Evolutionary conservation across 1,140 invertebrate genomes (phyloP), one percentile per base, ranked within the genome.

Genomic region (honey bee (Apis mellifera)): DNA sequence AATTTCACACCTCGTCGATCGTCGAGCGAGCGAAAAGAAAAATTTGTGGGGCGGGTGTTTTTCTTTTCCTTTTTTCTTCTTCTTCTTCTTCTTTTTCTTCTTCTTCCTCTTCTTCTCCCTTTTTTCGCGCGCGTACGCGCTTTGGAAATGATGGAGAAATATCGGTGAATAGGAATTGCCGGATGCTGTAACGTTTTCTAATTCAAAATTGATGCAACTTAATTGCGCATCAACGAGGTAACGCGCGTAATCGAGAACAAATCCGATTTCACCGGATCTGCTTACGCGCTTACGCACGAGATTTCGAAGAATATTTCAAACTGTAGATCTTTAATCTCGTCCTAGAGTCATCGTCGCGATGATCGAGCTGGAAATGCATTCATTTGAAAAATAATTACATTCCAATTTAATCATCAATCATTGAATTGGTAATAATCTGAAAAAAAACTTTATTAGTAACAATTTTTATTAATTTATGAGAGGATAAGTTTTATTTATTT

Each of bases 241-340:
- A 64, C 71, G 57, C 69, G 50, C 21, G 70, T 74, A 81, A 74
- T 66, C 52, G 71, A 66, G 72, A 68, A 68, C 72, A 57, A 74
- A 68, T 75, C 72, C 72, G 72, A 82, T 82, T 76, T 76, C 73
- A 76, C 79, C 72, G 73, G 64, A 80, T 74, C 50, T 50, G 50
- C 48, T 80, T 73, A 64, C 26, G 57, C 69, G 69, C 55, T 65
- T 23, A 79, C 66, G 9, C 50, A 32, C 26, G 19, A 55, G 23
- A 55, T 74, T 11, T 52, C 21, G 62, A 9, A 17, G 23, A 26
- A 52, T 32, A 50, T n/a, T 52, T 13, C 12, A 12, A 78, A 60
- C n/a, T n/a, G 15, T 7, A 32, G 32, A 23, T 19, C 62, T 62
- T 21, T 32, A 54, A 76, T 64, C 23, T 54, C 32, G 32, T 42